Percentiles rank a stretch among this genome's conserved stretches.
Evolutionary conservation across 2,113 vertebrate genomes (phyloP).

Genomic region (Naja naja): DNA sequence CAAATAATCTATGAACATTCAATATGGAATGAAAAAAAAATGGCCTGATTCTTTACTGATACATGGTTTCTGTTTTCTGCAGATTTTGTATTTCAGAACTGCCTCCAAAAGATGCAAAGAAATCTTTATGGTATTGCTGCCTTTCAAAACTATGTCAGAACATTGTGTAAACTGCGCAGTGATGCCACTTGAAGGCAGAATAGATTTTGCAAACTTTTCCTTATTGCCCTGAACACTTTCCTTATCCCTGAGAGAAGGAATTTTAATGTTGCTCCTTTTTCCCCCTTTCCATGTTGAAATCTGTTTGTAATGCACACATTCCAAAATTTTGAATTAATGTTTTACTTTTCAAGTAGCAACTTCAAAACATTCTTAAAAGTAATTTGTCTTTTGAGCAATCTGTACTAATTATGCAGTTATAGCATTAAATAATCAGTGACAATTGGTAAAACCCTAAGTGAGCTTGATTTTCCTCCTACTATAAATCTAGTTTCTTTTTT

Average conservation of each 20-base stretch:
- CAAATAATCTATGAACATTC: neutral
- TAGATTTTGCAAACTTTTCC: neutral
- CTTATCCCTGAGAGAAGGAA: too few species aligned
- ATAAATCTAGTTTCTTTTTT: neutral
- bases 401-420: neutral
- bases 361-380: neutral
- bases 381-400: neutral
- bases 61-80: neutral
- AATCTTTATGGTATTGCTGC: neutral
- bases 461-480: neutral
- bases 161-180: neutral
- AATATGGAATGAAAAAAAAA: neutral
- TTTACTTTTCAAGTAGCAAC: neutral
- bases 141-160: neutral
- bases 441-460: neutral
- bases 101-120: neutral
- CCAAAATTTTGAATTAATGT: too few species aligned
- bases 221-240: neutral
- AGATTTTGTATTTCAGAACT: too few species aligned
- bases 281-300: neutral
- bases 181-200: neutral
- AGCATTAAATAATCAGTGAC: neutral
- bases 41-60: neutral
- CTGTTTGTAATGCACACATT: neutral
- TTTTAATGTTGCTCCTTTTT: neutral